Percentiles rank a stretch among this genome's conserved stretches.
Evolutionary conservation across 2,888 invertebrate genomes (phyloP).

Genomic region (Pristionchus arcanus): DNA sequence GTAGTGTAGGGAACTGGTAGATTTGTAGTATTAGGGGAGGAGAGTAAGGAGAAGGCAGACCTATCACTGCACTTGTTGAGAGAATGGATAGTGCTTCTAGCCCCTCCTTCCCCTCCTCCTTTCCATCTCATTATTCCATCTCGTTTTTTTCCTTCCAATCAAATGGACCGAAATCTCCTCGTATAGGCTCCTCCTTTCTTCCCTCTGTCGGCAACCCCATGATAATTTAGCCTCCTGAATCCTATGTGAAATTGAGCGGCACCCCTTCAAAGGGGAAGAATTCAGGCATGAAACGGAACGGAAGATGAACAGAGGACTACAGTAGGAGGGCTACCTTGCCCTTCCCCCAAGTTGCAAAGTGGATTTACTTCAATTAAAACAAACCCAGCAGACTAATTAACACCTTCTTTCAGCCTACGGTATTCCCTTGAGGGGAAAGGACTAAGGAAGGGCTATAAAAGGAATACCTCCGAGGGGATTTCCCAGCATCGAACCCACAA

Average conservation of each 20-base stretch:
- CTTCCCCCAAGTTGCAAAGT: background rate
- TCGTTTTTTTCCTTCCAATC: slow-evolving; percentile 42
- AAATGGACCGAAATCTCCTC: slow-evolving; percentile 40
- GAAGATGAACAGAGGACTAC: background rate
- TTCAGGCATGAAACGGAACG: background rate
- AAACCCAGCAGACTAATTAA: background rate
- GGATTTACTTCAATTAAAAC: background rate
- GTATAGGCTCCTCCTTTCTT: slow-evolving; percentile 15
- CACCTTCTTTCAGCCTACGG: background rate
- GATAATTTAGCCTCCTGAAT: slow-evolving; percentile 25
- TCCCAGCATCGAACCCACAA: slow-evolving; percentile 73
- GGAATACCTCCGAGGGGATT: slow-evolving; percentile 69
- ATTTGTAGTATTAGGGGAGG: background rate
- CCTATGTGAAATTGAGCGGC: slow-evolving; percentile 2
- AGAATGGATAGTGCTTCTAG: slow-evolving; percentile 34
- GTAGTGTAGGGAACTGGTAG: slow-evolving; percentile 16
- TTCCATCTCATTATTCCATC: slow-evolving; percentile 48
- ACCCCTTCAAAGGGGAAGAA: background rate
- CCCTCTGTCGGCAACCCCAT: background rate
- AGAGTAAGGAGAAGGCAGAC: background rate
- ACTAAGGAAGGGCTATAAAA: background rate
- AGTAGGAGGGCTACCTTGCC: background rate
- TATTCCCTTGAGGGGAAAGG: background rate
- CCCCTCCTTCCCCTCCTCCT: slow-evolving; percentile 45
- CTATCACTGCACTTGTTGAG: slow-evolving; percentile 42